phyloP scores from a whole-genome alignment of 1,140 invertebrate species.

The Dreissena polymorpha region DNA sequence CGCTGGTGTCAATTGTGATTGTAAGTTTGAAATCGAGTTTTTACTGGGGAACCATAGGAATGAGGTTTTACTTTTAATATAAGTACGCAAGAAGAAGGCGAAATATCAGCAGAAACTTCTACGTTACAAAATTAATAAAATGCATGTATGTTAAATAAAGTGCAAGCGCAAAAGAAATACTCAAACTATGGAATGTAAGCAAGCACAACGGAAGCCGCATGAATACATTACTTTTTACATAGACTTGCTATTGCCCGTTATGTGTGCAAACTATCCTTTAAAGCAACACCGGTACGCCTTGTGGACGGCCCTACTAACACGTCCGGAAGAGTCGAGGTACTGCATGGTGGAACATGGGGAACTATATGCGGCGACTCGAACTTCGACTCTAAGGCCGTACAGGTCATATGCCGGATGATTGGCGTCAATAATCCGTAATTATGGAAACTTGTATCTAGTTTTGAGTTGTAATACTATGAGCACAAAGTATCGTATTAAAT shows the following conservation, averaged over 20 bases:
- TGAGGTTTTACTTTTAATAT: too few relatives aligned
- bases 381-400: constrained; percentile 90
- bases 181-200: neutral
- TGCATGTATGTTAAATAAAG: neutral
- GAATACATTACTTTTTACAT: too few relatives aligned
- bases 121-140: neutral
- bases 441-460: neutral
- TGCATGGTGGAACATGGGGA: constrained; percentile 92
- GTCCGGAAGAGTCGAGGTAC: constrained; percentile 94
- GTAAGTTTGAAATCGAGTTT: constrained; percentile 14
- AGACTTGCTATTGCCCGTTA: too few relatives aligned
- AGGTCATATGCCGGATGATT: constrained; percentile 89
- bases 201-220: too few relatives aligned
- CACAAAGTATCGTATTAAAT: too few relatives aligned
- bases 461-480: too few relatives aligned
- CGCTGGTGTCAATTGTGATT: constrained; percentile 30
- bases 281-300: constrained; percentile 38
- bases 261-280: too few relatives aligned
- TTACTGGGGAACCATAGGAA: neutral
- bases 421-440: constrained; percentile 77
- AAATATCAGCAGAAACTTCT: too few relatives aligned
- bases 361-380: constrained; percentile 93
- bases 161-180: too few relatives aligned
- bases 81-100: too few relatives aligned
- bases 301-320: constrained; percentile 62